Conservation (phyloP, 2,797 vertebrate genomes). For the Platyrinchus mystaceus region DNA sequence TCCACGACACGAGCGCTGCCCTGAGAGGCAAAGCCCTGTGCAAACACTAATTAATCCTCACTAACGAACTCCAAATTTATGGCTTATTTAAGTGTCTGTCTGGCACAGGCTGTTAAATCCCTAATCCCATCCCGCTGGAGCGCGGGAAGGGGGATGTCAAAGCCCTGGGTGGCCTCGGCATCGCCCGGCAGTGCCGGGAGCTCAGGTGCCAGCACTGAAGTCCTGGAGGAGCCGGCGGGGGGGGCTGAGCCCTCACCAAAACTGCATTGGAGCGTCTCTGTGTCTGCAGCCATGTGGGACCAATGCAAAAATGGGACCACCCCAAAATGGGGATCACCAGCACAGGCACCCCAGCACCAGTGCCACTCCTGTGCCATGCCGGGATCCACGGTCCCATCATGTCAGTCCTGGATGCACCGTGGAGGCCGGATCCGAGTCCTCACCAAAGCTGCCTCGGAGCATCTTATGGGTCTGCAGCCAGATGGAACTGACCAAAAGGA, state of each 20-base stretch:
- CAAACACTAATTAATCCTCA: constrained; percentile 45
- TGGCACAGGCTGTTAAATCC: constrained; percentile 36
- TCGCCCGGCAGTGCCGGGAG: rapidly evolving
- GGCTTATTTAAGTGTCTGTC: constrained; percentile 17
- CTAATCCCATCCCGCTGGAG: neutral
- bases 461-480: neutral
- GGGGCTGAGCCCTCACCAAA: neutral
- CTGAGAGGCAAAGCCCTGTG: neutral
- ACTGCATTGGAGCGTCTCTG: rapidly evolving
- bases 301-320: neutral
- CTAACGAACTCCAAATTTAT: constrained; percentile 33
- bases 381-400: neutral
- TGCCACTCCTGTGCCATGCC: rapidly evolving
- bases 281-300: neutral
- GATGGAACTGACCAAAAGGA: neutral
- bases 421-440: neutral
- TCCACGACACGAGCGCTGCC: neutral
- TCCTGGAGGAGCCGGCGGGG: rapidly evolving
- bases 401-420: neutral
- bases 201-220: rapidly evolving
- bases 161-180: neutral
- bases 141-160: neutral
- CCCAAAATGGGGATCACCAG: neutral
- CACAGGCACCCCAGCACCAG: too few relatives aligned
- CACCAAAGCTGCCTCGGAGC: rapidly evolving